Conservation (phyloP, 2,113 vertebrate genomes). For the Chamaetylas fuelleborni region DNA sequence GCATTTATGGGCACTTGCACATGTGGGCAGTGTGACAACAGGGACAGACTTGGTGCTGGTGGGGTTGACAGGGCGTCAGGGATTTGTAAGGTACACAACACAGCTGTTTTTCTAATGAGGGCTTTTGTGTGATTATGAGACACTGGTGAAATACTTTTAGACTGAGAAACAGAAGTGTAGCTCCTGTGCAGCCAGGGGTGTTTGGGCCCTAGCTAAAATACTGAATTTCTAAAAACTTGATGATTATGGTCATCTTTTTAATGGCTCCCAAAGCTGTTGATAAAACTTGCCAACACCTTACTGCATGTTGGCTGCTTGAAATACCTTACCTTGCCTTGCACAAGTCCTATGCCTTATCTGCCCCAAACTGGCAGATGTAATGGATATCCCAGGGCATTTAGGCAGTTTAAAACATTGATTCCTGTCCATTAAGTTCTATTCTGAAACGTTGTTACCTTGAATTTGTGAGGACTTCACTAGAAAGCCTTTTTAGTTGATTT, state of each 20-base stretch:
- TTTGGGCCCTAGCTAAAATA: not conserved
- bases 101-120: not conserved
- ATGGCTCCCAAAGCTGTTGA: not conserved
- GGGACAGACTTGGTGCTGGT: not conserved
- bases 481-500: not conserved
- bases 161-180: not conserved
- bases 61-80: not conserved
- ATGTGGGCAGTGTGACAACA: not conserved
- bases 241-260: not conserved
- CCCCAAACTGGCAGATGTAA: not conserved
- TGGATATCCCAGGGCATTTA: not conserved
- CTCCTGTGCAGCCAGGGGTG: not conserved
- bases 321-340: not conserved
- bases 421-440: not conserved
- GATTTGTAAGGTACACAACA: not conserved
- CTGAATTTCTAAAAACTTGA: not conserved
- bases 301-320: not conserved
- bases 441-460: not conserved
- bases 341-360: not conserved
- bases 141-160: not conserved
- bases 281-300: not conserved
- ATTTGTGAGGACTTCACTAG: not conserved
- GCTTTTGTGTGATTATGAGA: not conserved
- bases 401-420: not conserved
- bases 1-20: not conserved